These are phyloP conservation scores for Hyperopisus bebe DNA, from an alignment of 2,113 vertebrate genomes.

Conservation along the genomic window DNA sequence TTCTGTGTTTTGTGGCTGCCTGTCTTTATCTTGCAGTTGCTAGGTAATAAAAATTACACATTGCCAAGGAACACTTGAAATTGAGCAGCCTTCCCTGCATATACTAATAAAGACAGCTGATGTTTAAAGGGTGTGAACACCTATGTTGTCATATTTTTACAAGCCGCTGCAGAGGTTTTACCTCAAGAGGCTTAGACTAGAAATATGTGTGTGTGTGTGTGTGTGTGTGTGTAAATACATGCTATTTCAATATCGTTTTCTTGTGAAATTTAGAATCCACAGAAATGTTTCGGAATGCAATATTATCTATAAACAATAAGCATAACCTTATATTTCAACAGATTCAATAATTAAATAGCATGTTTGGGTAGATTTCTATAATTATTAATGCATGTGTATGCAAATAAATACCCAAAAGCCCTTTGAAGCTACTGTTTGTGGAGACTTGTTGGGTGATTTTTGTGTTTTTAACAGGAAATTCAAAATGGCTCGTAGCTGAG, in stretches of 20 bases:
- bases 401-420: background rate
- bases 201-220: too few relatives aligned
- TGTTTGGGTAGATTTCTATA: background rate
- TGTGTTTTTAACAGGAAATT: background rate
- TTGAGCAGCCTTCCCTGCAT: background rate
- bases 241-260: background rate
- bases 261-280: background rate
- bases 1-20: background rate
- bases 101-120: background rate
- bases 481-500: slow-evolving; percentile 10
- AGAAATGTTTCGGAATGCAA: background rate
- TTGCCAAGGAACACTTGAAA: background rate
- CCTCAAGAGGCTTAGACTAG: background rate
- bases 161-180: background rate
- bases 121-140: background rate
- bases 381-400: background rate
- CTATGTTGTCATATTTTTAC: background rate
- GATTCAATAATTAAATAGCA: background rate
- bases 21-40: background rate
- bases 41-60: background rate
- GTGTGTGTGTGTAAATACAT: background rate
- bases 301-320: background rate
- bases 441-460: background rate
- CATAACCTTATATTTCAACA: background rate
- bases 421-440: background rate